Evolutionary conservation across 2,797 vertebrate species (phyloP), one percentile per base, ranked within the genome.

Genomic region (Mus caroli): DNA sequence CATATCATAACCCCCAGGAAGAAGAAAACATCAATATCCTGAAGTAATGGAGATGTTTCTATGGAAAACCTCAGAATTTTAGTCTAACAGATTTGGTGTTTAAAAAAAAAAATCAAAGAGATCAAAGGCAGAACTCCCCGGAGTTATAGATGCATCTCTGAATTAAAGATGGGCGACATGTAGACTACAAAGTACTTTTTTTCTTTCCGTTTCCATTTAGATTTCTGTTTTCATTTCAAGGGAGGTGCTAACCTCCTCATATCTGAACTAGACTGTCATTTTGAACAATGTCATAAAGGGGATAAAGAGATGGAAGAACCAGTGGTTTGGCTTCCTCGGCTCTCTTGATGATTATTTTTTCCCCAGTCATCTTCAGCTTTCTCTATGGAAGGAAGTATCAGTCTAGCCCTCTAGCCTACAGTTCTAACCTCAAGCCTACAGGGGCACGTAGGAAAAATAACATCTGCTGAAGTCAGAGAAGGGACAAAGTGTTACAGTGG

Each of bases 11-110:
- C 99, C 99, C 99, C 99, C 98, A 99, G 99, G 99, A 99, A 98
- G 99, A 99, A 99, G 99, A 99, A 99, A 99, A 99, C 99, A 99
- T 99, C 99, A 99, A 99, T 99, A 99, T 99, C 99, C 99, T 98
- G 96, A 98, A 98, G 99, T 99, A 99, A 99, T 99, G 99, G 99
- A 99, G 99, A 99, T 99, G 99, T 99, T 99, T 99, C 99, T 99
- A 99, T 99, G 99, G 99, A 98, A 99, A 99, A 99, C 98, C 98
- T 98, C 99, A 99, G 99, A 99, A 99, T 99, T 99, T 99, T 99
- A 99, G 99, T 98, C 98, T 99, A 99, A 99, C 99, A 99, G 99
- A 99, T 99, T 99, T 99, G 98, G 98, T 98, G 98, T 98, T 98
- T 98, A 97, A 99, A 97, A 99, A 98, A 98, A 54, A 98, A 97